phyloP scores from a whole-genome alignment of 2,113 vertebrate species.

The Atrichornis clamosus region DNA sequence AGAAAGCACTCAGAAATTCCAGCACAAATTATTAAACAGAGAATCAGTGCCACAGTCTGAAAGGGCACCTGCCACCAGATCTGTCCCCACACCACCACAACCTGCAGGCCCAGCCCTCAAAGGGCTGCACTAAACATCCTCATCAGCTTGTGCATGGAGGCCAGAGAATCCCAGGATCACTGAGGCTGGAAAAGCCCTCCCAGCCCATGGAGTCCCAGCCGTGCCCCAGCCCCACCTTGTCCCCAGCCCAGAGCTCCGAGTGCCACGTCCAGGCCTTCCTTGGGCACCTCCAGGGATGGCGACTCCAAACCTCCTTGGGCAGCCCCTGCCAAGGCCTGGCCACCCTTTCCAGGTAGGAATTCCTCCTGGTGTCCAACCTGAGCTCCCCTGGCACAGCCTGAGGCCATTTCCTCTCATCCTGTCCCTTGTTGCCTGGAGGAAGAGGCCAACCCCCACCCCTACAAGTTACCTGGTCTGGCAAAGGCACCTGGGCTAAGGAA shows the following conservation, averaged over 20 bases:
- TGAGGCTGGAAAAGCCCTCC: background rate
- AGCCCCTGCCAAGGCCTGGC: rapidly evolving
- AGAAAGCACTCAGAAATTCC: background rate
- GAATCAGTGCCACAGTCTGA: rapidly evolving
- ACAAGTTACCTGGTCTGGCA: background rate
- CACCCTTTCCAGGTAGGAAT: rapidly evolving
- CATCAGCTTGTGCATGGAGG: rapidly evolving
- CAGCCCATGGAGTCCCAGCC: rapidly evolving
- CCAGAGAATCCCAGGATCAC: background rate
- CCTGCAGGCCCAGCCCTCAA: background rate
- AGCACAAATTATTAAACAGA: background rate
- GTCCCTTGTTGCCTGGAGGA: background rate
- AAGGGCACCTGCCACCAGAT: background rate
- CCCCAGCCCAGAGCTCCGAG: background rate
- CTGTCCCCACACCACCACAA: background rate
- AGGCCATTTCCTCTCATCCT: background rate
- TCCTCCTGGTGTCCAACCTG: rapidly evolving
- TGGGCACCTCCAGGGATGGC: background rate
- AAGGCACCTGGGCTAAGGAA: background rate
- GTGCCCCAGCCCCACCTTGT: rapidly evolving
- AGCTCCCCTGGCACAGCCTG: rapidly evolving
- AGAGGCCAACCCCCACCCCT: background rate
- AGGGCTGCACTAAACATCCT: background rate
- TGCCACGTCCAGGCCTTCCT: background rate
- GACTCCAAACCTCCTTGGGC: background rate